Evolutionary conservation across 1,140 invertebrate species (phyloP).

Genomic region (Berghia stephanieae): DNA sequence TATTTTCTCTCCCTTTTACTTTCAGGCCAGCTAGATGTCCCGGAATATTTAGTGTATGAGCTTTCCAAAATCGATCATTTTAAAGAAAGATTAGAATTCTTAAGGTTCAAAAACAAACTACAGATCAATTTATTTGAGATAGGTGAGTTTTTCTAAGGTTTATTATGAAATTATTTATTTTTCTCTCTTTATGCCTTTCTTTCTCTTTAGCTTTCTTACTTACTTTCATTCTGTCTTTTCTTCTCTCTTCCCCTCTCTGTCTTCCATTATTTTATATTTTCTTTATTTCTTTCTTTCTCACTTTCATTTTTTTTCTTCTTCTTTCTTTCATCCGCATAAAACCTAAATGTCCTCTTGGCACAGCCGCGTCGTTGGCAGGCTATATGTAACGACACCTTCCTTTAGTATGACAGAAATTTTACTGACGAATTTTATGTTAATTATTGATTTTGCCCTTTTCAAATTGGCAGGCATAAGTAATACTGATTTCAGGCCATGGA

Average conservation of each 20-base stretch:
- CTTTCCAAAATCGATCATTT: constrained; percentile 60
- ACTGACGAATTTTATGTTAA: too few species aligned
- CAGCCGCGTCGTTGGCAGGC: too few species aligned
- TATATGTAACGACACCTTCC: too few species aligned
- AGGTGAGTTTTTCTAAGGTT: constrained; percentile 40
- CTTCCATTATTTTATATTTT: background rate
- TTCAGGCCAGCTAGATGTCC: constrained; percentile 57
- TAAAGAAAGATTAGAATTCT: constrained; percentile 58
- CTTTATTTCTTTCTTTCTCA: too few species aligned
- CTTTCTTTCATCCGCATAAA: too few species aligned
- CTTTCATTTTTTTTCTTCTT: too few species aligned
- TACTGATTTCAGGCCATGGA: too few species aligned
- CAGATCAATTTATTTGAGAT: constrained; percentile 62
- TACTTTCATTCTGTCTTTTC: background rate
- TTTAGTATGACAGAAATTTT: too few species aligned
- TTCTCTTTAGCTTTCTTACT: background rate
- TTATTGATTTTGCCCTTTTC: too few species aligned
- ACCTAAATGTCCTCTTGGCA: too few species aligned
- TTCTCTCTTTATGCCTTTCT: background rate
- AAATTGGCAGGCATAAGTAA: too few species aligned
- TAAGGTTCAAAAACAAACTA: constrained; percentile 57
- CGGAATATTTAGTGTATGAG: constrained; percentile 61
- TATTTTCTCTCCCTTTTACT: constrained; percentile 18
- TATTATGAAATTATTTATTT: background rate
- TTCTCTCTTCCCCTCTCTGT: background rate